A percentile compares a stretch with the other conserved stretches of the same genome.
Evolutionary conservation across 2,113 vertebrate species (phyloP).

Genomic region (Seriola rivoliana): DNA sequence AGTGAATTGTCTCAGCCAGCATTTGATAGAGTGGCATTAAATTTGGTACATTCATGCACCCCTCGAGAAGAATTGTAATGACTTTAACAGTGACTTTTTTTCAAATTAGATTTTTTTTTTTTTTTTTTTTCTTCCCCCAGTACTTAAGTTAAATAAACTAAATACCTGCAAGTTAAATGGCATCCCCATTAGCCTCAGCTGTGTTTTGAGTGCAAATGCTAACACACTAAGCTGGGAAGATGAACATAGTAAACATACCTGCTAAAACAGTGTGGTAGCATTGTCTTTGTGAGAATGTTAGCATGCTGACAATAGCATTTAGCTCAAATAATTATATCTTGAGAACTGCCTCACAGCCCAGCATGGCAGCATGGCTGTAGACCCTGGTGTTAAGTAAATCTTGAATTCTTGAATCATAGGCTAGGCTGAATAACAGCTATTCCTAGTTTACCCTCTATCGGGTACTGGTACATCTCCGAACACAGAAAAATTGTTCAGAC

Average conservation of each 20-base stretch:
- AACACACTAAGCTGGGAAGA: not conserved
- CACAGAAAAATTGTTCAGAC: too few relatives aligned
- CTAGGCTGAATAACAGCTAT: too few relatives aligned
- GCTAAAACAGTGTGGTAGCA: not conserved
- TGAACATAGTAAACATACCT: not conserved
- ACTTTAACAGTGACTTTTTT: not conserved
- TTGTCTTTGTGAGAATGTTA: not conserved
- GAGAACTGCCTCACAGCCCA: not conserved
- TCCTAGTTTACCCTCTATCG: too few relatives aligned
- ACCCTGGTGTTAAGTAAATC: not conserved
- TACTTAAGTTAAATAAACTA: not conserved
- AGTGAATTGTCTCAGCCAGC: not conserved
- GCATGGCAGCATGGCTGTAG: not conserved
- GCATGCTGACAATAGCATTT: not conserved
- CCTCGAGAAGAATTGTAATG: not conserved
- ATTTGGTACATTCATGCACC: not conserved
- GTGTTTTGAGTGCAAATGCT: not conserved
- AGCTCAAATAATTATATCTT: not conserved
- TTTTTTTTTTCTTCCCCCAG: too few relatives aligned
- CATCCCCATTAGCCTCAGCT: not conserved
- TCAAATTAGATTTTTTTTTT: not conserved
- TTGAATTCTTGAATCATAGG: not conserved
- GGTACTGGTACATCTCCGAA: too few relatives aligned
- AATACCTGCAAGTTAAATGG: conserved; percentile 4
- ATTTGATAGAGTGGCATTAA: not conserved